These are phyloP conservation scores for Cephus rjabovi DNA, from an alignment of 2,888 invertebrate genomes.

Conservation along the genomic window DNA sequence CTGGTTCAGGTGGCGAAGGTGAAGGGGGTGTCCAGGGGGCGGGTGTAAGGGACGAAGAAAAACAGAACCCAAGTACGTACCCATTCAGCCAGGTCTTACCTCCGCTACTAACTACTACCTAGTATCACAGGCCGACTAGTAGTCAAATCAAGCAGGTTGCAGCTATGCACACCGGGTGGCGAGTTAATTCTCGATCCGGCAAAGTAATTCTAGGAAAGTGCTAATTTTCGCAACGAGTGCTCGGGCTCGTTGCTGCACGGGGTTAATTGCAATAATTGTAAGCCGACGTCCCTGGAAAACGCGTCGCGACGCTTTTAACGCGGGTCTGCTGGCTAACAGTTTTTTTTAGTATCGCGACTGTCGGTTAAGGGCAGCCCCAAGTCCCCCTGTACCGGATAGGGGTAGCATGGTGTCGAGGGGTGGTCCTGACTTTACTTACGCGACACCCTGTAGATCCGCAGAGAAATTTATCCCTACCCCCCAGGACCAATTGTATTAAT, in stretches of 20 bases:
- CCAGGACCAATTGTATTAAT: background rate
- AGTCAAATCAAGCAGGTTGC: background rate
- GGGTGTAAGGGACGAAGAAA: background rate
- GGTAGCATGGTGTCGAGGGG: background rate
- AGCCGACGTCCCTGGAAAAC: background rate
- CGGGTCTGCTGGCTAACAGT: background rate
- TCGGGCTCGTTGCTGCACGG: background rate
- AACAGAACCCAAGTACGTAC: background rate
- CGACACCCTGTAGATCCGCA: background rate
- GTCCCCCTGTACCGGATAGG: background rate
- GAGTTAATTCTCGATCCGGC: background rate
- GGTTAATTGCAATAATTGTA: conserved; percentile 1
- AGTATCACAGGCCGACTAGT: background rate
- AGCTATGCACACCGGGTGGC: background rate
- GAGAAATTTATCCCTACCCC: background rate
- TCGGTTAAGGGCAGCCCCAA: background rate
- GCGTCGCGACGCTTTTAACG: background rate
- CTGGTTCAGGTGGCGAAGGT: background rate
- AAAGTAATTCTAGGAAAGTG: background rate
- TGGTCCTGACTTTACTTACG: background rate
- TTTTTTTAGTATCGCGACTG: background rate
- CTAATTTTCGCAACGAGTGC: background rate
- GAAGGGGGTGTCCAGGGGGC: background rate
- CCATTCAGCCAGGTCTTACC: background rate
- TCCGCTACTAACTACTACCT: background rate